These are phyloP conservation scores for Anhinga anhinga DNA, from an alignment of 2,113 vertebrate species.

Conservation along the genomic window DNA sequence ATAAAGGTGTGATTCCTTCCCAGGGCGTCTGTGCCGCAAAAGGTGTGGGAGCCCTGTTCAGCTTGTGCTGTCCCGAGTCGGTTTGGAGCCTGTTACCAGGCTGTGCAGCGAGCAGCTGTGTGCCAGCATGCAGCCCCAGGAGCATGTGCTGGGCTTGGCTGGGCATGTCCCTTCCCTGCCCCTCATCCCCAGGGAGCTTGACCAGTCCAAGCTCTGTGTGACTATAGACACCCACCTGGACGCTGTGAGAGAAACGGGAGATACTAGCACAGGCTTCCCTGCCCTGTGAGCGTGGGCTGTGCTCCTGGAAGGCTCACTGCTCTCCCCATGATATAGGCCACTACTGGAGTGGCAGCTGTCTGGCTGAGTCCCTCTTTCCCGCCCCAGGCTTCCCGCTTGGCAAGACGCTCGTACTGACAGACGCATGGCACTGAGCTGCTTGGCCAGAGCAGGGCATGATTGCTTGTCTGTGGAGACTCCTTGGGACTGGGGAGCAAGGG, in stretches of 20 bases:
- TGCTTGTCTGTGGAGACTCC: not conserved
- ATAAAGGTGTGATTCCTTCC: conserved; percentile 84
- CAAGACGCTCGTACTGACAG: not conserved
- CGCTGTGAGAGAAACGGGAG: not conserved
- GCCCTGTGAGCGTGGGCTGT: not conserved
- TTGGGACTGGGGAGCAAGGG: not conserved
- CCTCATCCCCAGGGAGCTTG: not conserved
- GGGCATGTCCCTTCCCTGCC: not conserved
- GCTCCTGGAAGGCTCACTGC: not conserved
- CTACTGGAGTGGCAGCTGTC: not conserved
- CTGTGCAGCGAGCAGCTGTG: not conserved
- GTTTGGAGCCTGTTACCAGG: conserved; percentile 19
- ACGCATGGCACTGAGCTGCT: conserved; percentile 14
- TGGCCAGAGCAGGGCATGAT: not conserved
- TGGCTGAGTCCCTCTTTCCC: not conserved
- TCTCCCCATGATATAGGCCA: not conserved
- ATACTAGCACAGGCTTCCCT: not conserved
- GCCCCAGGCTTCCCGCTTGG: not conserved
- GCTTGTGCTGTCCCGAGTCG: conserved; percentile 35
- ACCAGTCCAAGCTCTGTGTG: not conserved
- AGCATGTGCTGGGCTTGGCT: conserved; percentile 42
- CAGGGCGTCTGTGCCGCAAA: conserved; percentile 15
- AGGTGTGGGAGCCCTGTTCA: conserved; percentile 50
- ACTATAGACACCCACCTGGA: not conserved
- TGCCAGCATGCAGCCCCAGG: not conserved